Percentiles rank a stretch among this genome's conserved stretches.
phyloP scores from a whole-genome alignment of 2,888 invertebrate species.

The Epirrhoe tristata region DNA sequence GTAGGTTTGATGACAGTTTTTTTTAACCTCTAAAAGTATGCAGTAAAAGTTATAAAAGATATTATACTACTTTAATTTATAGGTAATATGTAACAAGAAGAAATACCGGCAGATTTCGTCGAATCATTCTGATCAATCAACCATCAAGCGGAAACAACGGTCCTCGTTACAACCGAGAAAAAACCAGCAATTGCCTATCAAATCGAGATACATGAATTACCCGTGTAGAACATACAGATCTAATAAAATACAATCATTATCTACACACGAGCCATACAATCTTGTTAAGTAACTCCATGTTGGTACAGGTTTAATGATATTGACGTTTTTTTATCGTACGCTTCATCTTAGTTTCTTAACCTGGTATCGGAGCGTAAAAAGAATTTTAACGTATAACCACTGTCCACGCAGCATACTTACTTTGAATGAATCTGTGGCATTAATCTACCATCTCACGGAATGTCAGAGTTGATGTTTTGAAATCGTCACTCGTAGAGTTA shows the following conservation, averaged over 20 bases:
- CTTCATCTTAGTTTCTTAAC: constrained; percentile 64
- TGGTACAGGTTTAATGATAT: constrained; percentile 74
- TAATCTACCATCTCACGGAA: constrained; percentile 75
- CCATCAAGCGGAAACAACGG: constrained; percentile 24
- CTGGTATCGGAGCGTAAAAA: constrained; percentile 65
- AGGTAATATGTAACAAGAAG: neutral
- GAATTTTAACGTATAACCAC: constrained; percentile 64
- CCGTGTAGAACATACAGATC: constrained; percentile 60
- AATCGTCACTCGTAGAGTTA: constrained; percentile 75
- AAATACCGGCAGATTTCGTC: constrained; percentile 20
- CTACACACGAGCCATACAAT: constrained; percentile 68
- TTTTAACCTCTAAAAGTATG: no score
- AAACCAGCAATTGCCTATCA: constrained; percentile 46
- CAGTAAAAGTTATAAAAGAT: neutral
- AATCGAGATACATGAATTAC: constrained; percentile 59
- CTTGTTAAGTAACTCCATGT: constrained; percentile 73
- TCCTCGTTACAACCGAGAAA: constrained; percentile 37
- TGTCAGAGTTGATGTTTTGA: constrained; percentile 70
- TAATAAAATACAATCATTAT: constrained; percentile 76
- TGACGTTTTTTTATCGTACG: constrained; percentile 71
- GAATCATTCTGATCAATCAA: constrained; percentile 33
- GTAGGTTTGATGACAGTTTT: no score
- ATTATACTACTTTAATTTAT: neutral
- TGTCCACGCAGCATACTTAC: constrained; percentile 55
- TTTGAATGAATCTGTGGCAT: constrained; percentile 43